Evolutionary conservation across 2,888 invertebrate species (phyloP).

Genomic region (Melanostoma mellinum): DNA sequence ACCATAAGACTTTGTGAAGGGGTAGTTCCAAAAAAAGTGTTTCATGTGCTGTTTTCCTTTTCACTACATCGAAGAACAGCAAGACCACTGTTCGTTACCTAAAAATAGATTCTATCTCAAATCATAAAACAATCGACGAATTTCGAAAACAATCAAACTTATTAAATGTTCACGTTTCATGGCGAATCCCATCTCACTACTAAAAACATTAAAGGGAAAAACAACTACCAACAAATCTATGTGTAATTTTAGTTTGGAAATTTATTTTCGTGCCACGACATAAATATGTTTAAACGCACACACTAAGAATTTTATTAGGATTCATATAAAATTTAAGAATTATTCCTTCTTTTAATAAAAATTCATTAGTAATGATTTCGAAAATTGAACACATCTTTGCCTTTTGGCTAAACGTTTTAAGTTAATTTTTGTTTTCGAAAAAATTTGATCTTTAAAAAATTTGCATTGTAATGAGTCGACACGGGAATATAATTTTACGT

Average conservation of each 20-base stretch:
- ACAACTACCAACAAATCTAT: slow-evolving; percentile 24
- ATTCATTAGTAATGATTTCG: slow-evolving; percentile 33
- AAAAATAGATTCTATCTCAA: too few relatives aligned
- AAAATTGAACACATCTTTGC: slow-evolving; percentile 56
- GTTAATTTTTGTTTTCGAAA: slow-evolving; percentile 10
- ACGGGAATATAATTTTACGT: slow-evolving; percentile 28
- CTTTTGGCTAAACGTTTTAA: slow-evolving; percentile 25
- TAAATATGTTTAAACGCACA: slow-evolving; percentile 33
- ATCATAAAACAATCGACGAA: too few relatives aligned
- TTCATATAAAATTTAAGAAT: slow-evolving; percentile 18
- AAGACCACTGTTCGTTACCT: slow-evolving; percentile 47
- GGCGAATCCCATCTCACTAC: too few relatives aligned
- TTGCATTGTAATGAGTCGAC: slow-evolving; percentile 29
- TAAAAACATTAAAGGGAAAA: slow-evolving; percentile 5
- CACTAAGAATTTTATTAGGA: not conserved
- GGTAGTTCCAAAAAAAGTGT: slow-evolving; percentile 32
- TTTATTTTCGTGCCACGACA: slow-evolving; percentile 42
- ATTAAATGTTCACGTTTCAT: too few relatives aligned
- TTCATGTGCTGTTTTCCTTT: slow-evolving; percentile 54
- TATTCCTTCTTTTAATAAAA: slow-evolving; percentile 3
- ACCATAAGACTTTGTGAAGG: slow-evolving; percentile 24
- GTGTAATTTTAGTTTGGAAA: not conserved
- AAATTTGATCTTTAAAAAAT: slow-evolving; percentile 28
- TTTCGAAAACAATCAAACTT: too few relatives aligned
- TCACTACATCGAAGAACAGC: slow-evolving; percentile 45